Conservation (phyloP, 2,113 vertebrate species). For the Phaetusa simplex region DNA sequence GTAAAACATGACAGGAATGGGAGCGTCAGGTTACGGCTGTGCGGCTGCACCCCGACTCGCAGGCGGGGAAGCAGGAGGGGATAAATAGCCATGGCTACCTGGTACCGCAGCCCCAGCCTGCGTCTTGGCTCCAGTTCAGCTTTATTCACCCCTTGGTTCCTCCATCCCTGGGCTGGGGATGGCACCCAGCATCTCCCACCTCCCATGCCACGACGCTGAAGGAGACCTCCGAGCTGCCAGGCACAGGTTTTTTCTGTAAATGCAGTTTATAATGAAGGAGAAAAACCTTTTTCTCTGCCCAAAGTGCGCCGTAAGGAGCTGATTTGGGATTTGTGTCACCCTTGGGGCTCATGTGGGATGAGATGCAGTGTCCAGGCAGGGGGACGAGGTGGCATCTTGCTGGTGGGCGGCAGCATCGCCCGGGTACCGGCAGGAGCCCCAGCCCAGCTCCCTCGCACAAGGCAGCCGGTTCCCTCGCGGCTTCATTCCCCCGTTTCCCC, state of each 20-base stretch:
- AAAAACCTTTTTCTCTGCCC: neutral
- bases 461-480: neutral
- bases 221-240: neutral
- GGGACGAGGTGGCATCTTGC: neutral
- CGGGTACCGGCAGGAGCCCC: too few relatives aligned
- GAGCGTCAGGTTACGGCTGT: neutral
- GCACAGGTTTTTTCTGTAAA: accelerated
- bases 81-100: accelerated
- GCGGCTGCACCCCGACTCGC: neutral
- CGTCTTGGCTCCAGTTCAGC: accelerated
- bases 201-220: accelerated
- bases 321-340: neutral
- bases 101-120: accelerated
- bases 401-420: neutral
- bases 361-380: neutral
- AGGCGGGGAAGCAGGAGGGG: neutral
- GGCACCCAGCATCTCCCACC: neutral
- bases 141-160: accelerated
- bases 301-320: accelerated
- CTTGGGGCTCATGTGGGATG: accelerated
- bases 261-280: accelerated
- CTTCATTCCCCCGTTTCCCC: neutral
- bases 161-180: neutral
- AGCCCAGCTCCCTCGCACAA: neutral
- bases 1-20: slow-evolving; percentile 38